Base-by-base conservation (phyloP, 2,888 invertebrate species). In the Ophioninae sp. region DNA sequence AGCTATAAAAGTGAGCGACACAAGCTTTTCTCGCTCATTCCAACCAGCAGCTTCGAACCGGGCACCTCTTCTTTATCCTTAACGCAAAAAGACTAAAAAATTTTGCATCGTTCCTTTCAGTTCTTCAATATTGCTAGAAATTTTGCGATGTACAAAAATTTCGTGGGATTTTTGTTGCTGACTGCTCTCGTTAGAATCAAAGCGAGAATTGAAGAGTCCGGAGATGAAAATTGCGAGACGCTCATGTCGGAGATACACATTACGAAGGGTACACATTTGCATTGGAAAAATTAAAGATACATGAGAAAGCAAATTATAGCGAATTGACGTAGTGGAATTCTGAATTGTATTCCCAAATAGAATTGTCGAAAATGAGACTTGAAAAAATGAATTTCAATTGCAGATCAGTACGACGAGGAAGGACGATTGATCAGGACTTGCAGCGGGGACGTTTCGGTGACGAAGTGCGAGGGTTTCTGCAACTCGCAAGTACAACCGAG, bases 391-490 rank as follows among this genome's bases (percentile, higher is more conserved):
- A 65, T 20, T 76, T 70, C 13, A 10, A 76, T 88, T 88, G 56
- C 93, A 97, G 98, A 98, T 94, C 98, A 98, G 92, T 98, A 96
- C 90, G 97, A 97, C 89, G 97, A 97, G 86, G 93, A 96, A 89
- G 98, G 98, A n/a, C 94, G 96, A 87, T 94, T 98, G 88, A 94
- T 96, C 88, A 94, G 98, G 90, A 97, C 97, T 17, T 98, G 98
- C 91, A 97, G 96, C 91, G 98, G 97, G 0, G 98, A 97, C 93
- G 95, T 98, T 64, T 96, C 95, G 17, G 97, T 98, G 0, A 98
- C 97, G 91, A 98, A 98, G 94, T 98, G 98, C 91, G 98, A 98
- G 93, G 98, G 98, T 37, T 95, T 96, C 86, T 98, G 98, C 92
- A 96, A 95, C 87, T 98, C 98, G 86, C 97, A 97, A 93, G 97